Conservation (phyloP, 2,888 invertebrate species). For the Acanthopleura granulata region DNA sequence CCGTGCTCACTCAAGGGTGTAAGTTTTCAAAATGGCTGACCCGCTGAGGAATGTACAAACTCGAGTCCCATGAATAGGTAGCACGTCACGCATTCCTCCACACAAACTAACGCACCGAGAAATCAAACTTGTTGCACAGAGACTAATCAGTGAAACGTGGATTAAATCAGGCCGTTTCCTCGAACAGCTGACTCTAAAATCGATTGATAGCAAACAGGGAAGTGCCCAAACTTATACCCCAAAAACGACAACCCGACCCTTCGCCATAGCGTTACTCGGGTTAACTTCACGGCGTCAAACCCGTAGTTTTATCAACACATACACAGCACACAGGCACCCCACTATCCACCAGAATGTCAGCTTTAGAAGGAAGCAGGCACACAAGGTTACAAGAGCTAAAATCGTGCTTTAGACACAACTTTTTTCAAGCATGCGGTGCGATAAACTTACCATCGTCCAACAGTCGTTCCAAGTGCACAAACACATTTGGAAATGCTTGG, state of each 20-base stretch:
- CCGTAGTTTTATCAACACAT: not conserved
- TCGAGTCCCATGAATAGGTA: not conserved
- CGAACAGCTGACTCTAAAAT: too few species aligned
- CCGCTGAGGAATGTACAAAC: not conserved
- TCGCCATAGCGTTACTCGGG: too few species aligned
- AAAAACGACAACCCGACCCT: too few species aligned
- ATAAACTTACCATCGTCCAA: conserved; percentile 94
- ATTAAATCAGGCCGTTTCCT: too few species aligned
- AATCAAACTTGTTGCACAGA: too few species aligned
- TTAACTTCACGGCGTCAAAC: too few species aligned
- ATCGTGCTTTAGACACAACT: not conserved
- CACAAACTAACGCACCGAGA: too few species aligned
- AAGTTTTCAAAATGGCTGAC: conserved; percentile 51
- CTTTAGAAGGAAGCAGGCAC: conserved; percentile 3
- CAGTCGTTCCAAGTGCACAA: conserved; percentile 98
- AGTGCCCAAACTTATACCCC: too few species aligned
- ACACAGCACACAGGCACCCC: not conserved
- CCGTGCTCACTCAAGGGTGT: conserved; percentile 21
- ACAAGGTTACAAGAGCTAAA: not conserved
- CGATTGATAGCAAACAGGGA: too few species aligned
- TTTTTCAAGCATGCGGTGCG: conserved; percentile 3
- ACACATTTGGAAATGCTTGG: conserved; percentile 99
- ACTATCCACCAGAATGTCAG: not conserved
- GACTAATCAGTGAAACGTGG: too few species aligned
- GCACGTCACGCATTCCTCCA: too few species aligned